Evolutionary conservation across 2,113 vertebrate species (phyloP).

Genomic region (Hucho hucho): DNA sequence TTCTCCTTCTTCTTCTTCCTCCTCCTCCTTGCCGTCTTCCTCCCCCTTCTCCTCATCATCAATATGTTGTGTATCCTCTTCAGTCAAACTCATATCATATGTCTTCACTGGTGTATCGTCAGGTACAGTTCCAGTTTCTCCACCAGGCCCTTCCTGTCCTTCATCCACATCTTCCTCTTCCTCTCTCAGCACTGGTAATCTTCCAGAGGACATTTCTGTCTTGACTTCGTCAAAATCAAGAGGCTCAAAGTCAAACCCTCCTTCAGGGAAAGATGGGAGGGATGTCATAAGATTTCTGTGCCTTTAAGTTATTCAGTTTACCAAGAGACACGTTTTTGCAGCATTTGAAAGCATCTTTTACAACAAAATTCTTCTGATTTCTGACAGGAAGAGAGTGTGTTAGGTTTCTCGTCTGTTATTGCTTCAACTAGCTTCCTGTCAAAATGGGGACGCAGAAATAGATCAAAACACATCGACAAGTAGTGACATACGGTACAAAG

Average conservation of each 20-base stretch:
- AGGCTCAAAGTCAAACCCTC: slow-evolving; percentile 66
- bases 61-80: slow-evolving; percentile 4
- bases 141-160: slow-evolving; percentile 19
- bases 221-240: slow-evolving; percentile 47
- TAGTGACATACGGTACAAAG: background rate
- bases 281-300: background rate
- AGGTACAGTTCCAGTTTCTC: slow-evolving; percentile 18
- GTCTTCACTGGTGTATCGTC: background rate
- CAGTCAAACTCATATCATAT: slow-evolving; percentile 11
- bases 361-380: background rate
- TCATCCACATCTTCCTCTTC: slow-evolving; percentile 32
- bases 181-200: slow-evolving; percentile 18
- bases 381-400: slow-evolving; percentile 40
- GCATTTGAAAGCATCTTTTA: background rate
- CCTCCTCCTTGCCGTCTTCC: no score
- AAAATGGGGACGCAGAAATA: slow-evolving; percentile 26
- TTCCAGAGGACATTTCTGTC: slow-evolving; percentile 3
- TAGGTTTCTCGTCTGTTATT: slow-evolving; percentile 37
- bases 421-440: slow-evolving; percentile 61
- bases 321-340: background rate
- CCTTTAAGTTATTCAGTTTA: slow-evolving; percentile 6
- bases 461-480: slow-evolving; percentile 4
- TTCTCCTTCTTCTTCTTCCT: slow-evolving; percentile 19
- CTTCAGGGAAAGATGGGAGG: slow-evolving; percentile 40
- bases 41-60: slow-evolving; percentile 4